Conservation (phyloP, 1,140 invertebrate species). For the Ptiloglossa arizonensis region DNA sequence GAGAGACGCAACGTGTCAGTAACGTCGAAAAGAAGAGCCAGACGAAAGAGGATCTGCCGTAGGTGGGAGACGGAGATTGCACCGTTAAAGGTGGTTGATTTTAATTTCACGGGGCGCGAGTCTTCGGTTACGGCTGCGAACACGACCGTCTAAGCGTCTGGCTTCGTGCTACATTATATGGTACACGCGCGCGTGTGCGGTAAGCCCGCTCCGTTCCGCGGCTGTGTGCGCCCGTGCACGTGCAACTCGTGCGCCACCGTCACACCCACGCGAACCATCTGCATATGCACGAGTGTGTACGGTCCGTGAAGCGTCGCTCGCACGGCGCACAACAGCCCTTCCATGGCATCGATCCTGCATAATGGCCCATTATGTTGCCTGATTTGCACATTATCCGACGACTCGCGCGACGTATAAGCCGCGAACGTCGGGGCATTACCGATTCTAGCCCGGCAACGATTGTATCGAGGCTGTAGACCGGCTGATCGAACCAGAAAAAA, state of each 20-base stretch:
- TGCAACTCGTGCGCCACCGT: neutral
- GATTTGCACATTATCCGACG: slow-evolving; percentile 54
- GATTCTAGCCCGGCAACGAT: neutral
- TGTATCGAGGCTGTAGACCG: neutral
- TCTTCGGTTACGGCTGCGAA: slow-evolving; percentile 78
- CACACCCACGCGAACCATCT: neutral
- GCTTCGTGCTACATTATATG: slow-evolving; percentile 24
- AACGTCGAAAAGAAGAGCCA: neutral
- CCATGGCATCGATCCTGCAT: slow-evolving; percentile 55
- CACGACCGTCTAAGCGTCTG: slow-evolving; percentile 65
- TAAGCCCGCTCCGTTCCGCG: neutral
- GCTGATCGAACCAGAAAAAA: neutral
- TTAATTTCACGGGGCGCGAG: slow-evolving; percentile 81
- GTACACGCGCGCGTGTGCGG: neutral
- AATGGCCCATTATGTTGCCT: slow-evolving; percentile 54
- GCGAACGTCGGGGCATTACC: slow-evolving; percentile 34
- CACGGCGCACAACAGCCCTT: slow-evolving; percentile 33
- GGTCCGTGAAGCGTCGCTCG: slow-evolving; percentile 9
- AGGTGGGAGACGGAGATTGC: slow-evolving; percentile 74
- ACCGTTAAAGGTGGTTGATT: slow-evolving; percentile 79
- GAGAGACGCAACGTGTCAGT: neutral
- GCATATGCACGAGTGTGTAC: slow-evolving; percentile 19
- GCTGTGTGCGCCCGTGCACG: neutral
- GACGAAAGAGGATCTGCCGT: slow-evolving; percentile 49
- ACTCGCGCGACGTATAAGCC: slow-evolving; percentile 36